These are phyloP conservation scores for Lytechinus variegatus DNA, from an alignment of 35 echinoderm and acorn worm species.

Conservation along the genomic window DNA sequence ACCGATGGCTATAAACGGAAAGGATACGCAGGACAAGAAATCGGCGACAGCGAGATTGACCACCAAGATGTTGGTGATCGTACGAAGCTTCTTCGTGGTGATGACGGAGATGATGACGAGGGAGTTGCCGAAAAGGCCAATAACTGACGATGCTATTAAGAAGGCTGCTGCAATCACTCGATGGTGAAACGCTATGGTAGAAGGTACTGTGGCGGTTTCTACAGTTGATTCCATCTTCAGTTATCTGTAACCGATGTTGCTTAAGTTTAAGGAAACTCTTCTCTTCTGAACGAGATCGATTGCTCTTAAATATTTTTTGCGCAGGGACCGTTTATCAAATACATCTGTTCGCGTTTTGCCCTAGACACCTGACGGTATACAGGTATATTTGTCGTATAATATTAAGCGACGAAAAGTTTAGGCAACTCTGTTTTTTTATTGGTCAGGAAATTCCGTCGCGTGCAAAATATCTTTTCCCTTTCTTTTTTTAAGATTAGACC, in stretches of 20 bases:
- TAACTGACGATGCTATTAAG: neutral
- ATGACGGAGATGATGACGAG: conserved; percentile 60
- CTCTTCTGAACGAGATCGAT: neutral
- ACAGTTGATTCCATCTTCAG: neutral
- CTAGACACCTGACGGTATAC: too few relatives aligned
- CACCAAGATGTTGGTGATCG: conserved; percentile 70
- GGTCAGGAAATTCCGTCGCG: too few relatives aligned
- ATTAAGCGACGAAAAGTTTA: too few relatives aligned
- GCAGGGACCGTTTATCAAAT: neutral
- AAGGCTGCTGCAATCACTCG: neutral
- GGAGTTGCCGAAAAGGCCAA: conserved; percentile 49
- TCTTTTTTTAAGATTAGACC: too few relatives aligned
- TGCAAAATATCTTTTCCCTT: too few relatives aligned
- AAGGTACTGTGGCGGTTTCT: neutral
- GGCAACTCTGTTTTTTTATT: too few relatives aligned
- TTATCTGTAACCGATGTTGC: neutral
- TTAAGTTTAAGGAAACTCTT: neutral
- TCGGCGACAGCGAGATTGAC: conserved; percentile 72
- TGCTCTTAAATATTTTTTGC: neutral
- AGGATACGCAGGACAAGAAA: conserved; percentile 26
- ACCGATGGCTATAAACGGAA: conserved; percentile 36
- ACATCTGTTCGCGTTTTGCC: too few relatives aligned
- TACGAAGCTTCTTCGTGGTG: conserved; percentile 66
- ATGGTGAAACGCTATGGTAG: neutral
- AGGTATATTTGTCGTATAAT: too few relatives aligned